phyloP scores from a whole-genome alignment of 1,140 invertebrate genomes.

The Leguminivora glycinivorella region DNA sequence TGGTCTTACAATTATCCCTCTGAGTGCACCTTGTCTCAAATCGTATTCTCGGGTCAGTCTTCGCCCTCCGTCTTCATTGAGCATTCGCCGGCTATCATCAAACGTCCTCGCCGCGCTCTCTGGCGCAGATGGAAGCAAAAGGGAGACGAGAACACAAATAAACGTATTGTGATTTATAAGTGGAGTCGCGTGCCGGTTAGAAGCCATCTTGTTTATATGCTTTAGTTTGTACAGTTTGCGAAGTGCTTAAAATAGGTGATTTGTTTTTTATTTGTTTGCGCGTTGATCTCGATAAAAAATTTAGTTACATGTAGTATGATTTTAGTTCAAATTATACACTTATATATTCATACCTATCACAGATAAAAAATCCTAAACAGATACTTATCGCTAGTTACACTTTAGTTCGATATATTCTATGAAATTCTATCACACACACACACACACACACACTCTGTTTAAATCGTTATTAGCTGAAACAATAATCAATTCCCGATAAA shows the following conservation, averaged over 20 bases:
- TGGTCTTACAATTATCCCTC: slow-evolving; percentile 81
- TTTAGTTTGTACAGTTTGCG: slow-evolving; percentile 61
- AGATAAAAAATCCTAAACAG: not conserved
- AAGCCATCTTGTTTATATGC: slow-evolving; percentile 69
- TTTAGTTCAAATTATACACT: not conserved
- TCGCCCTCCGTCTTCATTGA: slow-evolving; percentile 61
- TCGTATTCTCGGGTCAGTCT: slow-evolving; percentile 73
- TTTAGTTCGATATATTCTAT: not conserved
- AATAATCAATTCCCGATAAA: slow-evolving; percentile 30
- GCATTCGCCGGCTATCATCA: slow-evolving; percentile 55
- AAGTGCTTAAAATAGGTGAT: slow-evolving; percentile 64
- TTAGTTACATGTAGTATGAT: not conserved
- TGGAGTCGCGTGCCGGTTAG: slow-evolving; percentile 61
- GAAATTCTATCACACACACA: not conserved
- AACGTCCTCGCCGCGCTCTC: slow-evolving; percentile 59
- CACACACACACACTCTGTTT: not conserved
- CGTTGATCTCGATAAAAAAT: slow-evolving; percentile 53
- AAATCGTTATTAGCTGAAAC: not conserved
- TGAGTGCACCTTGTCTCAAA: slow-evolving; percentile 80
- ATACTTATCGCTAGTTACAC: not conserved
- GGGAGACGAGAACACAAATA: slow-evolving; percentile 72
- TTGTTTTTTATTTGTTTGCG: slow-evolving; percentile 60
- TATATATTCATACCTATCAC: not conserved
- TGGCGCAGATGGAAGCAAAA: slow-evolving; percentile 63
- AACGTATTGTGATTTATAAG: slow-evolving; percentile 72